Percentiles rank a stretch among this genome's conserved stretches.
These are phyloP conservation scores for Stenichneumon culpator DNA, from an alignment of 2,888 invertebrate genomes.

Conservation along the genomic window DNA sequence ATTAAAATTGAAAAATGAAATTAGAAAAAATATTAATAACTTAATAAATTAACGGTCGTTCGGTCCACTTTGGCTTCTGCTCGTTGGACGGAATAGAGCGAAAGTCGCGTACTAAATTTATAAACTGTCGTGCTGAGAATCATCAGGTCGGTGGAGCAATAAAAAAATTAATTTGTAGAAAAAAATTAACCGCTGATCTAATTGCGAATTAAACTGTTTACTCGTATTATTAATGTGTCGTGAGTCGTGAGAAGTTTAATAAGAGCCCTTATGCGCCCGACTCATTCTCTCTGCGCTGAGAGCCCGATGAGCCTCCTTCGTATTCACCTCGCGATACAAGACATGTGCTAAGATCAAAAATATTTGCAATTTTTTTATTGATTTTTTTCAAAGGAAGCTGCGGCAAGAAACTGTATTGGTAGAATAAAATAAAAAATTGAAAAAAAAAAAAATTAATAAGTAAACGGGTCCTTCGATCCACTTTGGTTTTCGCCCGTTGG, in stretches of 20 bases:
- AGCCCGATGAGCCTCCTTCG: neutral
- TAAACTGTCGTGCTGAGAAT: neutral
- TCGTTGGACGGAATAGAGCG: neutral
- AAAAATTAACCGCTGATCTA: neutral
- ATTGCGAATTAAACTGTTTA: neutral
- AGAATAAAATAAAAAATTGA: too few relatives aligned
- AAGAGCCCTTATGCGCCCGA: neutral
- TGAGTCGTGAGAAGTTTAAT: constrained; percentile 27
- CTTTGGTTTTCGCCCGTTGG: neutral
- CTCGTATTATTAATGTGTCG: neutral
- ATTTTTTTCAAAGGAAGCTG: too few relatives aligned
- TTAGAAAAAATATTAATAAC: neutral
- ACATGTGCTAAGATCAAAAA: neutral
- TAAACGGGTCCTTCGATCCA: neutral
- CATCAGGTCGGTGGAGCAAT: neutral
- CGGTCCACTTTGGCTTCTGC: neutral
- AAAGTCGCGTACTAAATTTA: neutral
- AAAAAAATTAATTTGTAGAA: neutral
- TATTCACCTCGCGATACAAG: neutral
- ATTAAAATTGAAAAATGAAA: too few relatives aligned
- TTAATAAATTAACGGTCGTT: neutral
- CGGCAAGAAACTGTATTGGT: too few relatives aligned
- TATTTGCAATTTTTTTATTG: neutral
- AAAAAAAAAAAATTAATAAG: constrained; percentile 1
- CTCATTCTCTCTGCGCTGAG: neutral